Conservation (phyloP, 2,113 vertebrate species). For the Grantiella picta region DNA sequence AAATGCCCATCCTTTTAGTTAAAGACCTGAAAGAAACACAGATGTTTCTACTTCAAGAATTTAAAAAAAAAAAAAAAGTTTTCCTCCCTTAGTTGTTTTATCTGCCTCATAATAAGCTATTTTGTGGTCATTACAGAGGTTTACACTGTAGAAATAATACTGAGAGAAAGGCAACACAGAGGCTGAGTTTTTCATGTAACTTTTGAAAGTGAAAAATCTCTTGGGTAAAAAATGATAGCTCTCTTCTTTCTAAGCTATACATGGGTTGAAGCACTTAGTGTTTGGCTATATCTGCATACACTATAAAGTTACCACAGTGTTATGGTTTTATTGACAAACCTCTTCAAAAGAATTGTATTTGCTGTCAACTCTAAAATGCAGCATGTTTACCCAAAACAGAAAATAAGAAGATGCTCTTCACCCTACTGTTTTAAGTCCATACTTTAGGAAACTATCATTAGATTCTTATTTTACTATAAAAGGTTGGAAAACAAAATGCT, state of each 20-base stretch:
- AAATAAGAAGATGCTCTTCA: constrained; percentile 48
- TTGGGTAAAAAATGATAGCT: not conserved
- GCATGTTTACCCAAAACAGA: constrained; percentile 38
- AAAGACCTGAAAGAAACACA: not conserved
- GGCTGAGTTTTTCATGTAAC: not conserved
- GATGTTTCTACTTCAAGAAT: not conserved
- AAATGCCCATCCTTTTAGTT: not conserved
- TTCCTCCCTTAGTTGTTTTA: not conserved
- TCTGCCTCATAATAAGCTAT: not conserved
- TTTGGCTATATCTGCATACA: not conserved
- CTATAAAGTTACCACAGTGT: not conserved
- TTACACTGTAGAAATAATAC: not conserved
- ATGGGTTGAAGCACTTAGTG: not conserved
- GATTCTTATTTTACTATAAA: constrained; percentile 52
- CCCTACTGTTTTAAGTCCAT: constrained; percentile 37
- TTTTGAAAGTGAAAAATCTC: not conserved
- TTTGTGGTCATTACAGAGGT: not conserved
- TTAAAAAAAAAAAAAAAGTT: not conserved
- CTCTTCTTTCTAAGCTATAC: not conserved
- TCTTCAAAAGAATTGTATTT: constrained; percentile 20
- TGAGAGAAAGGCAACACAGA: not conserved
- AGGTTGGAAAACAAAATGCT: constrained; percentile 30
- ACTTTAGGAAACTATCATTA: constrained; percentile 50
- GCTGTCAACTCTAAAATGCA: constrained; percentile 38
- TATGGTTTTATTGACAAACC: constrained; percentile 34